phyloP scores from a whole-genome alignment of 2,888 invertebrate genomes.

The Pollenia griseotomentosa region DNA sequence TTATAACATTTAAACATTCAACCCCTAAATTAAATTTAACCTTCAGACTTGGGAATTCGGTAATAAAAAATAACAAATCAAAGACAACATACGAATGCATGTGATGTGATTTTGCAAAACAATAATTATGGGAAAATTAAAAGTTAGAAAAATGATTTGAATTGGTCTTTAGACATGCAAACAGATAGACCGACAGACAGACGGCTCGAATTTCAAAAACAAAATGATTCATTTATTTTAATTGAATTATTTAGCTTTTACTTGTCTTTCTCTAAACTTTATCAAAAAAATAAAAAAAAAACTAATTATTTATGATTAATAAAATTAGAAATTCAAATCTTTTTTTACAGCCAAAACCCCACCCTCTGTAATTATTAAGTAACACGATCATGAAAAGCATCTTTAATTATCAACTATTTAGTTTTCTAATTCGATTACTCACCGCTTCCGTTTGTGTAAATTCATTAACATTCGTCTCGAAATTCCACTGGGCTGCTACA shows the following conservation, averaged over 20 bases:
- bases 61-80: slow-evolving; percentile 30
- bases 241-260: slow-evolving; percentile 39
- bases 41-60: slow-evolving; percentile 64
- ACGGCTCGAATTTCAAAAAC: background rate
- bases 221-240: slow-evolving; percentile 49
- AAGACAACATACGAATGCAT: slow-evolving; percentile 52
- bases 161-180: slow-evolving; percentile 64
- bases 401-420: background rate
- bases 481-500: slow-evolving; percentile 95
- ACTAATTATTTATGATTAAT: slow-evolving; percentile 36
- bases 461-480: slow-evolving; percentile 94
- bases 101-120: slow-evolving; percentile 52
- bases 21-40: slow-evolving; percentile 60
- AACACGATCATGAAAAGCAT: background rate
- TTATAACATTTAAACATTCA: slow-evolving; percentile 11
- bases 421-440: slow-evolving; percentile 84
- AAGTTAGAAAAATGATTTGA: slow-evolving; percentile 31
- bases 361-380: slow-evolving; percentile 50
- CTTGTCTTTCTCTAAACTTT: slow-evolving; percentile 42
- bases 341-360: slow-evolving; percentile 28
- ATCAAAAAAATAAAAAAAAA: background rate
- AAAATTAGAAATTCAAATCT: slow-evolving; percentile 39
- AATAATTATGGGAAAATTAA: slow-evolving; percentile 66
- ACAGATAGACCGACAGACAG: slow-evolving; percentile 19
- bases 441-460: slow-evolving; percentile 93